Evolutionary conservation across 2,113 vertebrate genomes (phyloP).

Genomic region (Xenotilapia flavipinnis): DNA sequence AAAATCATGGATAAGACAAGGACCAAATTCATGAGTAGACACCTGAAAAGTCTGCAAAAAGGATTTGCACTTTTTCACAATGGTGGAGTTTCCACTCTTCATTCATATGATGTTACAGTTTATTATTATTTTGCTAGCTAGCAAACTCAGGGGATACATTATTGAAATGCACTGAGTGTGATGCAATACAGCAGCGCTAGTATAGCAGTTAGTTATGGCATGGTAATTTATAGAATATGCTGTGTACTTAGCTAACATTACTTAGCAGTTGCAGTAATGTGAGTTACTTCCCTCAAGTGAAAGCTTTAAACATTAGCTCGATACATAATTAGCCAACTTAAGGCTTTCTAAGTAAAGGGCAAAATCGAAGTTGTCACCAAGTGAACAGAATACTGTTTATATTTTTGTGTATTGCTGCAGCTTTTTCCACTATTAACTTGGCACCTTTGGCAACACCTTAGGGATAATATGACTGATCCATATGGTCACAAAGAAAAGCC

Average conservation of each 20-base stretch:
- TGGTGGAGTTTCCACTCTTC: not conserved
- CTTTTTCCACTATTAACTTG: not conserved
- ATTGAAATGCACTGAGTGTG: not conserved
- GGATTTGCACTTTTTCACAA: not conserved
- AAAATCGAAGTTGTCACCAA: not conserved
- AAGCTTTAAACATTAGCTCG: not conserved
- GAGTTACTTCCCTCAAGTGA: not conserved
- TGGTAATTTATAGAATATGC: not conserved
- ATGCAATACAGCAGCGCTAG: not conserved
- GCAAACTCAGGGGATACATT: not conserved
- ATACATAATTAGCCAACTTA: not conserved
- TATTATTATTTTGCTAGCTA: not conserved
- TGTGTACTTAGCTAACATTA: not conserved
- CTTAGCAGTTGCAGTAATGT: not conserved
- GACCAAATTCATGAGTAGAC: not conserved
- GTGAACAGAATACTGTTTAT: not conserved
- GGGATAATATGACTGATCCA: not conserved
- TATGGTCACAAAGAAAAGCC: not conserved
- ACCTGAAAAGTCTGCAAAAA: not conserved
- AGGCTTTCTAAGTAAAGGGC: not conserved
- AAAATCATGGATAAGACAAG: not conserved
- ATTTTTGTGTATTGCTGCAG: not conserved
- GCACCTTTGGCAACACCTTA: not conserved
- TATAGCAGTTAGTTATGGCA: not conserved
- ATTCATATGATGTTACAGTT: not conserved